Evolutionary conservation across 2,888 invertebrate genomes (phyloP), one percentile per base, ranked within the genome.

Genomic region (Drosophila pullipes): DNA sequence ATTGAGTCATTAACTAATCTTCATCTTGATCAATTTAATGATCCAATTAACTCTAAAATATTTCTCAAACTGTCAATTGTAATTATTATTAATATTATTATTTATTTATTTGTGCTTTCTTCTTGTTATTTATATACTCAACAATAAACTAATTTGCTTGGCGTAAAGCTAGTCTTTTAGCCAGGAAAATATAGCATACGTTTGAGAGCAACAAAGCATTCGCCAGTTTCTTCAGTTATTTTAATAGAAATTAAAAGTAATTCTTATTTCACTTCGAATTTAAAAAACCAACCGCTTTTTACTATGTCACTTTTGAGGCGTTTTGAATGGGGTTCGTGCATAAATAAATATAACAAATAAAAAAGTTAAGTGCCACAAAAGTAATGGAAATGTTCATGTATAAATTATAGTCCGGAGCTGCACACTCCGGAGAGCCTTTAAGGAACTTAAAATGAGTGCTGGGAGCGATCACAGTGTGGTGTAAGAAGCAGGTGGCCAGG

Each of bases 401-500:
- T 16, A 25, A 47, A 25, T 47, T 47, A 25, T 4, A 16, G 4
- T 7, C 0, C 1, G 35, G n/a, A n/a, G 39, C 2, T 25, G 55
- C 31, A 18, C 39, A 31, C 13, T 18, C 3, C 2, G 39, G 13
- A 58, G n/a, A 73, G 25, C 47, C 41, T 31, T 35, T n/a, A n/a
- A n/a, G 16, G 18, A 35, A 74, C 47, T 65, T 58, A 13, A 74
- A 49, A 41, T 65, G 65, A 47, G 31, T 33, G 54, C 37, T 13
- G 22, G 41, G 37, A 37, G 53, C 67, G 37, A 54, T 54, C 47
- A 64, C 30, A 31, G 35, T 25, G 9, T 25, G 50, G 18, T 25
- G 18, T 3, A 25, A 13, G 6, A 16, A 9, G 9, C 25, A 25
- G 22, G 18, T 13, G n/a, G 22, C 11, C 1, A 6, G 13, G 31